Base-by-base conservation (phyloP, 92 coral and sea anemone species). In the Paramuricea clavata region DNA sequence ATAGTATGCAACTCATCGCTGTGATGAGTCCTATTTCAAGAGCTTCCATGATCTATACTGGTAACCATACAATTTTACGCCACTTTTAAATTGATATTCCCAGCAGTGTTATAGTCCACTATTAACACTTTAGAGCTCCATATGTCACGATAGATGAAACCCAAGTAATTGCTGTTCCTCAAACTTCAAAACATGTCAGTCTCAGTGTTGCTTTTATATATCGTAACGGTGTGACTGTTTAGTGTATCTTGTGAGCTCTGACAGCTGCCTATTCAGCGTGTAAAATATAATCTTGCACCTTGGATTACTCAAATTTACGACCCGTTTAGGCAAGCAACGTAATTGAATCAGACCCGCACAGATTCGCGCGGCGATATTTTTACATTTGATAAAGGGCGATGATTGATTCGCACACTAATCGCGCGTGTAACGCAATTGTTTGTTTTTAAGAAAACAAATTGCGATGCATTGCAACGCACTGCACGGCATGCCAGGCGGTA, bases 21-120 rank as follows among this genome's bases (percentile, higher is more conserved):
- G 84, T 19, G 17, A 79, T 60, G 32, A 79, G 61, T 8, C 84
- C 84, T 1, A 79, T 60, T n/a, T 60, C 32, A 59, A 79, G 84
- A 21, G 49, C 84, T 30, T 79, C 84, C 84, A 76, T 76, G 64
- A 49, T 19, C 28, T 30, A 6, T 19, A 31, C 72, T 65, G 39
- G 9, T 33, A 65, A 65, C 36, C 62, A 17, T 2, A 47, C 13
- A 47, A 60, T 15, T 60, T 60, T 15, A 60, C 28, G 23, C 68
- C 31, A 26, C 31, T 60, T 60, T 60, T n/a, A 12, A 54, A 23
- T 17, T 54, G 5, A 54, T 17, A 15, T 47, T 47, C 52, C 10
- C 10, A 47, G 44, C 10, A 10, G 4, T 39, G 10, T 4, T 47
- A 5, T 47, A 60, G 11, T 6, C 39, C 39, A 0, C 72, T 12